Evolutionary conservation across 1,140 invertebrate species (phyloP), one percentile per base, ranked within the genome.

Genomic region (Drosophila nasuta): DNA sequence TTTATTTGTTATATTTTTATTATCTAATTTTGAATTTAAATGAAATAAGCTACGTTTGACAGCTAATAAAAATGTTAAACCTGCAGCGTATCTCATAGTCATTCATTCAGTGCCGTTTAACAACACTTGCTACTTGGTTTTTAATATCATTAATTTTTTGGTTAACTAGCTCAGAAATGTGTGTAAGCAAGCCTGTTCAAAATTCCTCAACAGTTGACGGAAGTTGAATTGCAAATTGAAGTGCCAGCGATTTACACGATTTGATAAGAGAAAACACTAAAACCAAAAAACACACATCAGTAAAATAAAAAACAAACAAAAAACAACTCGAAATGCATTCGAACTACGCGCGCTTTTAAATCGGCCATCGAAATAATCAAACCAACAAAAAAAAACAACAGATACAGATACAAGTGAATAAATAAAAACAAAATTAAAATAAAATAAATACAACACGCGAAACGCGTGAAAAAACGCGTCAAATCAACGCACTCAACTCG

Each of bases 161-260:
- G 57, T 78, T 70, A 80, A 80, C 76, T 82, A 43, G 72, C 81
- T 73, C 69, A 77, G 48, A 68, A 78, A 78, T 54, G 41, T 25
- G 20, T 25, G 20, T 66, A 30, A 60, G 28, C 43, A 73, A 57
- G 72, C 64, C 81, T 73, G 72, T 15, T 75, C 67, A 52, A 86
- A 87, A 87, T 87, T 82, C 83, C 79, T 73, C 76, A 60, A 51
- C 69, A 60, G 80, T 88, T 88, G 83, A 88, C 85, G 83, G 83
- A 88, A 88, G 83, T 89, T 81, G 81, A 88, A 89, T 87, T 88
- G 85, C 83, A 88, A 87, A 80, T 89, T 76, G 73, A 80, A 88
- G 79, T 83, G 77, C 66, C 71, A 69, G 71, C 77, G 82, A 85
- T 85, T 75, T 63, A 75, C 58, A 49, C 66, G 66, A 57, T 75